Evolutionary conservation across 1,140 invertebrate genomes (phyloP), one percentile per base, ranked within the genome.

Genomic region (Oedothorax gibbosus): DNA sequence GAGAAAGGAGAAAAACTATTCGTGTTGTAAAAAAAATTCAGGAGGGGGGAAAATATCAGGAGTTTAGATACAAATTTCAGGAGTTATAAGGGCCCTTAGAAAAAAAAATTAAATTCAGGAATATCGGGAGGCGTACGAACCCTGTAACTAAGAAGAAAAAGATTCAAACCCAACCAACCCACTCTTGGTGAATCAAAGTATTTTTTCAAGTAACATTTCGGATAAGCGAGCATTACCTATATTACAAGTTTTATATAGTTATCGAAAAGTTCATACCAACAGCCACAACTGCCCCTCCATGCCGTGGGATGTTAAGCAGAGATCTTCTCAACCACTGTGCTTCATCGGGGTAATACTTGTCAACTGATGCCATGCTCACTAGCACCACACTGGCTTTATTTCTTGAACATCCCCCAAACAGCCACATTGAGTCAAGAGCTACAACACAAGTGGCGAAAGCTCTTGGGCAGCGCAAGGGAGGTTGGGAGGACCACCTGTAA

Each of bases 401-500:
- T 20, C 62, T 85, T 18, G 72, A 85, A 11, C 62, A 62, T 4
- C 84, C 84, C 0, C 75, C 84, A 18, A 71, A 21, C 49, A 85
- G 35, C 84, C 84, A 85, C 65, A 85, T 21, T 6, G 50, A 12
- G 7, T 73, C 53, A 11, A 73, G 10, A 6, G 73, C 57, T 0
- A 79, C 68, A 6, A 79, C 84, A 65, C 75, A 78, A 10, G 76
- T 53, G 1, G 57, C 75, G 49, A 53, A 85, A 5, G 76, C 76
- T 50, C 84, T 71, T 21, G 84, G 75, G 56, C 66, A 79, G 14
- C 84, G 75, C 10, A 85, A 60, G n/a, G 84, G 84, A 35, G 84
- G 84, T 10, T 73, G 72, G 18, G 82, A 60, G 9, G 71, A 53
- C 82, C 82, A 85, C 0, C 82, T 85, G 20, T 9, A 73, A 54